Evolutionary conservation across 2,797 vertebrate genomes (phyloP).

Genomic region (Spinus olivaceus): DNA sequence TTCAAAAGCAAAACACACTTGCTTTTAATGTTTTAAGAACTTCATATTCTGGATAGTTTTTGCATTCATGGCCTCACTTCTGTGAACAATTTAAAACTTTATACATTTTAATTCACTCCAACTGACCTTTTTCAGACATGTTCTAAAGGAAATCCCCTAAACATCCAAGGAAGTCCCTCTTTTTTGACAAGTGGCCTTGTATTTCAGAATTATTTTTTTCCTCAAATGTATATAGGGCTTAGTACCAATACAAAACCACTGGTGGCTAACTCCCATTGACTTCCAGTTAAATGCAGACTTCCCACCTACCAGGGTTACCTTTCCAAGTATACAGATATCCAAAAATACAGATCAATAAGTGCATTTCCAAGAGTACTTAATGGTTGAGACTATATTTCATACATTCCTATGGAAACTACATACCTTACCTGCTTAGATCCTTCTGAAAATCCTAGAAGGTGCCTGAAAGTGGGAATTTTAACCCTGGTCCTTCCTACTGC

Average conservation of each 20-base stretch:
- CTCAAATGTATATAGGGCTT: fast-evolving
- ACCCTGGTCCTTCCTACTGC: neutral
- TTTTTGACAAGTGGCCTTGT: neutral
- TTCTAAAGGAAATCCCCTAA: neutral
- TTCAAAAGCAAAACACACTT: neutral
- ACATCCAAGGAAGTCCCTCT: neutral
- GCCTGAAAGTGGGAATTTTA: neutral
- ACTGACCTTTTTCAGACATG: neutral
- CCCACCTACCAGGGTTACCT: neutral
- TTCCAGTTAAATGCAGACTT: neutral
- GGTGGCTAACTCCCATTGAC: neutral
- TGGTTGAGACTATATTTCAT: neutral
- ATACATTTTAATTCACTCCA: neutral
- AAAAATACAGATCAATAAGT: neutral
- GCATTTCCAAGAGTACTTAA: neutral
- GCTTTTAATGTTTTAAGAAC: neutral
- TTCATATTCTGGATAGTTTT: neutral
- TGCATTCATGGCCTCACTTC: neutral
- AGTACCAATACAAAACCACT: neutral
- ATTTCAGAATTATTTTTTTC: neutral
- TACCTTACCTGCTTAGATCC: neutral
- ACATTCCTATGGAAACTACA: neutral
- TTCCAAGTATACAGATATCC: neutral
- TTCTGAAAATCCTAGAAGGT: neutral
- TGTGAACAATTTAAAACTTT: neutral